Conservation (phyloP, 1,140 invertebrate species). For the Tribolium castaneum region DNA sequence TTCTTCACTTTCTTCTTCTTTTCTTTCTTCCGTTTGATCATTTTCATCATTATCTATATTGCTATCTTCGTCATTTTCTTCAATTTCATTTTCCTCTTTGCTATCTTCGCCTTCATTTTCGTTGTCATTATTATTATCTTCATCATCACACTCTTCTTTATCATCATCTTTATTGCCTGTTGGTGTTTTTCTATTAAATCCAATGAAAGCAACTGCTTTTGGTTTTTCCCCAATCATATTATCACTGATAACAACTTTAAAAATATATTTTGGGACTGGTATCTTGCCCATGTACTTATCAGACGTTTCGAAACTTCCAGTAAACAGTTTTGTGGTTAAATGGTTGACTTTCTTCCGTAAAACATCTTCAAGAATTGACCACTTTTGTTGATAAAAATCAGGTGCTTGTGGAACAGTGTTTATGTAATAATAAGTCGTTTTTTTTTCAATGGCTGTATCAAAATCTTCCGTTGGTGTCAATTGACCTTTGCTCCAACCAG, state of each 20-base stretch:
- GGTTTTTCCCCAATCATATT: neutral
- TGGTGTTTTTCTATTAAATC: neutral
- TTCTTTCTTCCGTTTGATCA: neutral
- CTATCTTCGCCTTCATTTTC: neutral
- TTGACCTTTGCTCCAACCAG: neutral
- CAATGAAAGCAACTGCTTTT: neutral
- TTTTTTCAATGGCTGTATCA: neutral
- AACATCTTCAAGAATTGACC: neutral
- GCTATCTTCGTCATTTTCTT: neutral
- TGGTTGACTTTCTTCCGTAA: neutral
- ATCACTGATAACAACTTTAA: neutral
- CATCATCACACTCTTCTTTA: neutral
- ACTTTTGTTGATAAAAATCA: neutral
- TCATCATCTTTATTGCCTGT: neutral
- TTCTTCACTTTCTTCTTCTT: neutral
- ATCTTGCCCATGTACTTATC: neutral
- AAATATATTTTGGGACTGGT: neutral
- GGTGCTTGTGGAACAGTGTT: neutral
- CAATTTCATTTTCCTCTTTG: neutral
- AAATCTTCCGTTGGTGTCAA: neutral
- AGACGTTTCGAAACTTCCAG: neutral
- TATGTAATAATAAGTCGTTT: neutral
- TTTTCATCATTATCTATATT: neutral
- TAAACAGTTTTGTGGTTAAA: neutral
- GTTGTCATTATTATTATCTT: neutral